Evolutionary conservation across 2,113 vertebrate genomes (phyloP).

Genomic region (Pteropus alecto): DNA sequence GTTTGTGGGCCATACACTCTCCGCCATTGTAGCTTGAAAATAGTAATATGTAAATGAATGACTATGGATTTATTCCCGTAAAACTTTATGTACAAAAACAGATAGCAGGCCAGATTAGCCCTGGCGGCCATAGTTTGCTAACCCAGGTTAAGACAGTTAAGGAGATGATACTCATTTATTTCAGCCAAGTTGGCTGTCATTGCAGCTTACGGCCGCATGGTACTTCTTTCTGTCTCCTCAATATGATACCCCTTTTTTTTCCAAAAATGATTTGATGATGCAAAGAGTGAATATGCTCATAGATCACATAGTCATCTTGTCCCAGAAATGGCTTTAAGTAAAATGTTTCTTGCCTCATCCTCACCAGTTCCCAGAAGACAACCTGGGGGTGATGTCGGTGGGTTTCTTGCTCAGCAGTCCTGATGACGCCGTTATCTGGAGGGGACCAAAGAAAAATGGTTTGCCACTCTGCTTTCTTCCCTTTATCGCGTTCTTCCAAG

Average conservation of each 20-base stretch:
- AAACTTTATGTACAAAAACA: background rate
- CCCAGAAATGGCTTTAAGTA: background rate
- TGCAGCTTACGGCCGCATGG: background rate
- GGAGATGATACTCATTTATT: background rate
- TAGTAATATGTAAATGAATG: background rate
- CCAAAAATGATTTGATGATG: background rate
- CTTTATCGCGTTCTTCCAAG: slow-evolving; percentile 76
- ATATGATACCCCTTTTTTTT: background rate
- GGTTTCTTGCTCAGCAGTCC: slow-evolving; percentile 96
- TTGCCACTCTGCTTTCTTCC: background rate
- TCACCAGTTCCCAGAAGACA: slow-evolving; percentile 95
- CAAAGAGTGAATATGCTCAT: background rate
- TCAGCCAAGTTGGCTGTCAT: background rate
- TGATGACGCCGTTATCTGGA: slow-evolving; percentile 98
- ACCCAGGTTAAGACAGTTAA: background rate
- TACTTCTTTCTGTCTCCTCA: background rate
- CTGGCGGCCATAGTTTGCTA: background rate
- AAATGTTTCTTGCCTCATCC: background rate
- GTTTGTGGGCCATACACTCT: background rate
- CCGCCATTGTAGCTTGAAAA: too few relatives aligned
- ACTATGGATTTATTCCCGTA: background rate
- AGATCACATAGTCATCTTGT: background rate
- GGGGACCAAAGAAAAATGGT: slow-evolving; percentile 99
- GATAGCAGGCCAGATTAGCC: background rate
- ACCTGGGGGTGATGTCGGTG: slow-evolving; percentile 96